Evolutionary conservation across 2,113 vertebrate species (phyloP), one percentile per base, ranked within the genome.

Genomic region (Synchiropus splendidus): DNA sequence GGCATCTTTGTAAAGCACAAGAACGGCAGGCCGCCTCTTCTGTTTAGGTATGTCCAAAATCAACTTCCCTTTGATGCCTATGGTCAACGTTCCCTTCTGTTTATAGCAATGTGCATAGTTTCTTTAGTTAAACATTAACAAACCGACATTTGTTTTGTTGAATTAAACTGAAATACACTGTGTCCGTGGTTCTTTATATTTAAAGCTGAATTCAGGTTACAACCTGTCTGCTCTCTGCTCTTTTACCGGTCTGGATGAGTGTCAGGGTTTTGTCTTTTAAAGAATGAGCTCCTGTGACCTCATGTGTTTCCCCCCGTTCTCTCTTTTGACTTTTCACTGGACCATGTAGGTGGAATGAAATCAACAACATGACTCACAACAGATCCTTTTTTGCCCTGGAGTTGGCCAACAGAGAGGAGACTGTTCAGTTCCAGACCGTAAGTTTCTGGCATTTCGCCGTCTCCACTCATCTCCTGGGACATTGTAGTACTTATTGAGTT

Each of bases 361-460:
- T 99, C 74, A 90, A 92, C 53, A 94, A 94, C 79, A 94, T 99
- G 94, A 93, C 89, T 72, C 93, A 99, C 78, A 99, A 93, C 75
- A 98, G 92, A 82, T 97, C 92, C 18, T 94, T 94, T 71, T 94
- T 99, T 1, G 87, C 90, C 0, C 73, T 99, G 76, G 94, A 98
- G 77, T 70, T 98, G 50, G 66, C 88, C 46, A 96, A 84, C 80
- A 94, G 93, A 82, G 95, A 97, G 58, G 95, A 99, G 67, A 97
- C 90, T 63, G 87, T 97, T 74, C 95, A 97, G 59, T 97, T 96
- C 75, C 94, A 99, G 80, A 94, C 93, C 39, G 95, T 98, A 77
- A 93, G 91, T 89, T 61, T 57, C 55, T 27, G 21, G 21, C 18
- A 16, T 50, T 32, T 34, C 42, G 38, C 52, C 33, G 46, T 49